Evolutionary conservation across 2,113 vertebrate genomes (phyloP).

Genomic region (Coreoperca whiteheadi): DNA sequence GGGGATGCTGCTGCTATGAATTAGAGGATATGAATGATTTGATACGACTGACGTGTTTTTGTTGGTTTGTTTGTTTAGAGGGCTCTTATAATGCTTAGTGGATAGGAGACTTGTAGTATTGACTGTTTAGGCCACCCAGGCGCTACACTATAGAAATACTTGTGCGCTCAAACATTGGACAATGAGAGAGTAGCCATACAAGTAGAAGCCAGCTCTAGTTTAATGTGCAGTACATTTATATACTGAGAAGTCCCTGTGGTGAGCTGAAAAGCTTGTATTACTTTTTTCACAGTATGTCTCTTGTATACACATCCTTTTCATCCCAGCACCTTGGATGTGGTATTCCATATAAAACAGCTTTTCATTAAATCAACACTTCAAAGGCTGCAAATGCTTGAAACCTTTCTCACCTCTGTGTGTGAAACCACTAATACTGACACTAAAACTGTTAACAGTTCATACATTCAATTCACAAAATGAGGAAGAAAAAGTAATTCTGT

Average conservation of each 20-base stretch:
- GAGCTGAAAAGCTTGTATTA: background rate
- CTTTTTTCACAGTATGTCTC: background rate
- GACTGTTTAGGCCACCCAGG: slow-evolving; percentile 2
- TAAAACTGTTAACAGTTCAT: slow-evolving; percentile 17
- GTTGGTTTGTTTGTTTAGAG: slow-evolving; percentile 5
- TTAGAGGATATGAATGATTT: slow-evolving; percentile 7
- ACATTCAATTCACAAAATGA: slow-evolving; percentile 24
- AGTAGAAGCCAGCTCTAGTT: background rate
- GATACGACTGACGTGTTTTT: slow-evolving; percentile 6
- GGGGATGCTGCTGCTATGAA: background rate
- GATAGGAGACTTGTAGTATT: background rate
- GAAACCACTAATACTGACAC: slow-evolving; percentile 6
- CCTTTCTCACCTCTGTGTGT: background rate
- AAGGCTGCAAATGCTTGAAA: slow-evolving; percentile 9
- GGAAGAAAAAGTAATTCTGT: slow-evolving; percentile 15
- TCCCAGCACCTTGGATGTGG: background rate
- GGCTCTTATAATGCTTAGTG: background rate
- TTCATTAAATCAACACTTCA: background rate
- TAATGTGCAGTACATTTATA: background rate
- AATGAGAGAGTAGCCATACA: background rate
- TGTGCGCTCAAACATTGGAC: background rate
- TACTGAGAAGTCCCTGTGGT: background rate
- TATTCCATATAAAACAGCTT: background rate
- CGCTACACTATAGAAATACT: background rate
- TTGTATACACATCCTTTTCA: background rate